Evolutionary conservation across 2,888 invertebrate genomes (phyloP), one percentile per base, ranked within the genome.

Genomic region (Bombylius major): DNA sequence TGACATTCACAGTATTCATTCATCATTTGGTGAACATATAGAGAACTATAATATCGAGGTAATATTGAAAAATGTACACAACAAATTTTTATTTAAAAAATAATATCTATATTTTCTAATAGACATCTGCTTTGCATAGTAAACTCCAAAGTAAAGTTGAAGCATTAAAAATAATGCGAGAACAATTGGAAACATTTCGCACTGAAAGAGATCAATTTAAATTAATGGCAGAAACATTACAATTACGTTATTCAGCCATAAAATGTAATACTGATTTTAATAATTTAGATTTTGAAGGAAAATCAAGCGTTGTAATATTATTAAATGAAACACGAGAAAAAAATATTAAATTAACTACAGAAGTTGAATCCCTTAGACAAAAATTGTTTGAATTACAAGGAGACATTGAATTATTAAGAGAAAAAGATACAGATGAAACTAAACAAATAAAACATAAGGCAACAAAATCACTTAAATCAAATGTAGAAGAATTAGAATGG

Each of bases 101-200:
- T 3, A 44, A 12, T 32, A 33, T 56, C 8, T 50, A n/a, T 48
- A 31, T 47, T 11, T 47, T 32, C 23, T 47, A 9, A 5, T 67
- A 83, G 83, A 81, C 81, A 63, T 79, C 80, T 11, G 82, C 82
- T 4, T 69, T 84, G 23, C 80, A 81, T 66, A 80, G 85, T 60
- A 89, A 89, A 71, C 73, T 90, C 34, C 84, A 87, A 66, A 86
- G 89, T 66, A 91, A 92, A 72, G 79, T 86, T 53, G 89, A 90
- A 71, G 90, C 90, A 4, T 70, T 92, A 45, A 75, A 83, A n/a
- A 86, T 89, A 59, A 77, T 91, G 69, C 85, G 82, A 59, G 80
- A 82, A 64, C 89, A 90, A 67, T 71, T 91, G 57, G 87, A 88
- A 64, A 83, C 85, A 71, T 87, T 86, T 68, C 82, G 85, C 58